Base-by-base conservation (phyloP, 2,797 vertebrate genomes). In the Tarsius wallacei region DNA sequence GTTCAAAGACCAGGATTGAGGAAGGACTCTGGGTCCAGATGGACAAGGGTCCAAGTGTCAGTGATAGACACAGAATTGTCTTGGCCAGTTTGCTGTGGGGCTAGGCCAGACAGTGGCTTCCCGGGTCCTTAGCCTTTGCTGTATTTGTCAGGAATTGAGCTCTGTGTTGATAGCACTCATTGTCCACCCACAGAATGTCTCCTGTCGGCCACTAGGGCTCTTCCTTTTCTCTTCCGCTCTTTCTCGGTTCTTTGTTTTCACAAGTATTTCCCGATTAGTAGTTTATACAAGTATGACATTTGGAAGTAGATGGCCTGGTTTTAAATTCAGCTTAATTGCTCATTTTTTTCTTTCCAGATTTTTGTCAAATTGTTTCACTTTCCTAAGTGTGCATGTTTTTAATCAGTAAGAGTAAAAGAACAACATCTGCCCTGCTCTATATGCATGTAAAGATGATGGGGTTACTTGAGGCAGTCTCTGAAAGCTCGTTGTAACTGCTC, bases 111-210 rank as follows among this genome's bases (percentile, higher is more conserved):
- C 2, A 4, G 49, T n/a, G 31, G 3, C 55, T 66, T 17, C 13
- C 0, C 1, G 5, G 24, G 16, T 21, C 22, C 22, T n/a, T 24
- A 0, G 0, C 3, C 19, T 47, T 33, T 33, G 28, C 24, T 57
- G 28, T 10, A 4, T 51, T 64, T 53, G 7, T 78, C 36, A 28
- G 5, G 0, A 47, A 13, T 42, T 63, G 14, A 33, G 19, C 57
- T 57, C 21, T 2, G 7, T 21, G 26, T 1, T n/a, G 14, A 2
- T 1, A 17, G 28, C 4, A 1, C 28, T 82, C 3, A 2, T 4
- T 2, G 33, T 22, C 21, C 24, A 64, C 10, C 13, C 17, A 4
- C 0, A 33, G 24, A 9, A 4, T 22, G n/a, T 31, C 2, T 93
- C 42, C 15, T 15, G 12, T 73, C 24, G 71, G 57, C 22, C 61